Base-by-base conservation (phyloP, 2,113 vertebrate species). In the Chaetodon trifascialis region DNA sequence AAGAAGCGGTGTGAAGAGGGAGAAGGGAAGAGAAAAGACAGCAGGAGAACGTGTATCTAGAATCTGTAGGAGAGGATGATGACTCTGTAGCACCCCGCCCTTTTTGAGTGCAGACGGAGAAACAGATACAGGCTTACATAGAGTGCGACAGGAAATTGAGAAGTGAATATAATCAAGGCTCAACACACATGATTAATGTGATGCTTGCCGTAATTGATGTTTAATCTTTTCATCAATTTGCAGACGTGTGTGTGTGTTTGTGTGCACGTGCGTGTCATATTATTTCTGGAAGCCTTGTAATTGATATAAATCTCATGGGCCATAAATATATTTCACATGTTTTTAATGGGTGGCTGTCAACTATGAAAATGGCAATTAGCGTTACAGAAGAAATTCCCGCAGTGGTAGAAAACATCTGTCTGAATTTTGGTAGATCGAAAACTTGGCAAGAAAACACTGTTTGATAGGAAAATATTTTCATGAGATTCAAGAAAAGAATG, bases 131-230 rank as follows among this genome's bases (percentile, higher is more conserved):
- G 60, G 9, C 11, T n/a, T 0, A 38, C 19, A n/a, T 12, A 2
- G 40, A 23, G 10, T 4, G 38, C 2, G 23, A 65, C 21, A 44
- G 62, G 49, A 70, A 40, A 68, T n/a, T 44, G 10, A 56, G 52
- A 56, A n/a, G 63, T 46, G 21, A 55, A 42, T 36, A 60, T 19
- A 59, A 73, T 67, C 34, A 59, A 14, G 10, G 12, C 59, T 64
- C 12, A 40, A 40, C 8, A 40, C 19, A 47, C 64, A 46, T 51
- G 54, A 85, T 67, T 70, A 56, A 56, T 56, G 52, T 71, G 67
- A 25, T 23, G n/a, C 16, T 46, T 4, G 11, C 16, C 19, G 1
- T 44, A 72, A 58, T 5, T 76, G 80, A 82, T 2, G 2, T 46
- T 68, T 68, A 14, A 30, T 38, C 19, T 66, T 66, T 47, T 47